Percentiles rank a stretch among this genome's conserved stretches.
Evolutionary conservation across 2,113 vertebrate species (phyloP).

Genomic region (Ciconia boyciana): DNA sequence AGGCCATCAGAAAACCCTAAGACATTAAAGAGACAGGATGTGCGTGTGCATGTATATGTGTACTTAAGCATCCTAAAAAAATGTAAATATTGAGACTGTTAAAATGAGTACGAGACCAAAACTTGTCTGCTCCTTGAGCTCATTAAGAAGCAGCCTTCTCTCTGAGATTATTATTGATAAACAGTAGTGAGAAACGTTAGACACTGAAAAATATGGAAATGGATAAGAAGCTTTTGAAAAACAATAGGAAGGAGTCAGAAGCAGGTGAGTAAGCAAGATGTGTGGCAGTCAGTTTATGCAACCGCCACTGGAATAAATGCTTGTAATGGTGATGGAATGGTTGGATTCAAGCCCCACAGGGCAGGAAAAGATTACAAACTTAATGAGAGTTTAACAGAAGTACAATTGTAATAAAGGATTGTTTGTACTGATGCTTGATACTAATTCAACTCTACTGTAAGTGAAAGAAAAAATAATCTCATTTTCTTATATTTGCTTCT

Average conservation of each 20-base stretch:
- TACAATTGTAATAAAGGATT: not conserved
- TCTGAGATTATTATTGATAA: not conserved
- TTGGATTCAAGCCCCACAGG: not conserved
- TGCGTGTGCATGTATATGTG: rapidly evolving
- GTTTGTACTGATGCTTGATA: not conserved
- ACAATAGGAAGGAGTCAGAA: not conserved
- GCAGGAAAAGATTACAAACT: not conserved
- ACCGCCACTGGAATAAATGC: not conserved
- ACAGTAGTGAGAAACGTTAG: not conserved
- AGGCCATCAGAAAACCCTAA: not conserved
- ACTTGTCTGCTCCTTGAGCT: not conserved
- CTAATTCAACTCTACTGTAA: not conserved
- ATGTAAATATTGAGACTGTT: not conserved
- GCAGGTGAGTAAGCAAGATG: not conserved
- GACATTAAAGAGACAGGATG: not conserved
- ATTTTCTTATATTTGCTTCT: not conserved
- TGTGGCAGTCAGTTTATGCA: not conserved
- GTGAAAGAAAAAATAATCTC: not conserved
- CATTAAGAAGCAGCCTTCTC: not conserved
- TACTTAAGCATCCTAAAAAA: not conserved
- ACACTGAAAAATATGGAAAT: not conserved
- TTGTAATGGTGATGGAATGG: not conserved
- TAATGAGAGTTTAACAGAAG: not conserved
- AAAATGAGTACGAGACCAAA: not conserved
- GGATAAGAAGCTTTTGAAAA: not conserved